Base-by-base conservation (phyloP, 1,140 invertebrate genomes). In the Zaprionus kolodkinae region DNA sequence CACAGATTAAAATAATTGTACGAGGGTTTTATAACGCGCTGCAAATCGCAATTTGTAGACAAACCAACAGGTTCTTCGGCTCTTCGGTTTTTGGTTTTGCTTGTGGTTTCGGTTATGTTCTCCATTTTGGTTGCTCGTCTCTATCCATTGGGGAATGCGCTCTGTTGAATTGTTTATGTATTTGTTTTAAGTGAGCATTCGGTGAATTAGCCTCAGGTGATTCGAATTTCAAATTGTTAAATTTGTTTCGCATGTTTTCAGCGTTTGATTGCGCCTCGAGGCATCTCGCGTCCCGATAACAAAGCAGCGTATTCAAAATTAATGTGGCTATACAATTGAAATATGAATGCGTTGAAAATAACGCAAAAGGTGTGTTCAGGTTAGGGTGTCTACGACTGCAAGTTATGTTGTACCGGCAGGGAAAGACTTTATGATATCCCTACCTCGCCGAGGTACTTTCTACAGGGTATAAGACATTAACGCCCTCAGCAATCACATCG, bases 1-100 rank as follows among this genome's bases (percentile, higher is more conserved):
- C 67, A 88, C 85, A 89, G 85, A 88, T 88, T 88, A 78, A 85
- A 78, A 85, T 85, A 89, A 88, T 81, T 88, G 85, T 76, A 85
- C 63, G 35, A 76, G 33, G 62, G 45, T 67, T 52, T 61, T 56
- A 45, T 38, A 76, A 61, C 60, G 59, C 27, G 43, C 43, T 40
- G 43, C 48, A 69, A 76, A 76, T 79, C 73, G 52, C n/a, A 69
- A 81, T 72, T 78, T 81, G 79, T 70, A 60, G 76, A 57, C 65
- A 66, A 45, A 65, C 77, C 84, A 88, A 88, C 85, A 88, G 85
- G 85, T 89, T 50, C 21, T 12, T 40, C 36, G 27, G 15, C 27
- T 30, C 33, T 54, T 10, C 17, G 17, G 48, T 25, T 57, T 11
- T 40, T 40, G 38, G 38, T 57, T 35, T 9, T 3, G 13, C 38